Base-by-base conservation (phyloP, 2,888 invertebrate species). In the Drosophila ochracea region DNA sequence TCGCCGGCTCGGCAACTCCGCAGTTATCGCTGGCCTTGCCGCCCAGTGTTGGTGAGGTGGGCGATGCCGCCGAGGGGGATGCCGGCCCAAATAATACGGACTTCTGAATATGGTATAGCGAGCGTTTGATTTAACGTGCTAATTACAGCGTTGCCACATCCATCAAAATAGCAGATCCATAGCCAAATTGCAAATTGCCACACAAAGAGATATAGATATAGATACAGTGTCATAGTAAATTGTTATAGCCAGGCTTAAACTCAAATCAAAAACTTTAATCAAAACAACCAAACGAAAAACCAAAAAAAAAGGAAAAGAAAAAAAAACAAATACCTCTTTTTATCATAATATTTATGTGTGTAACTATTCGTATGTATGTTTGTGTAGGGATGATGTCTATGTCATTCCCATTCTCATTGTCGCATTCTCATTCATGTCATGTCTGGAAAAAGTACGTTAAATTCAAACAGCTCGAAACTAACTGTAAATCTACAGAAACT, bases 41-140 rank as follows among this genome's bases (percentile, higher is more conserved):
- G 73, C 84, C 89, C 33, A 83, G 89, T 37, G 82, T 91, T 47
- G 89, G 83, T 35, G 90, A 91, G 69, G 80, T 83, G 76, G 92
- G 88, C 49, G 92, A 93, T 66, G 89, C 88, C 62, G 91, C 90
- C 67, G 91, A 92, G 76, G 86, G 91, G 73, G 93, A 93, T 78
- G 91, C 91, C 69, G 89, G 92, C 66, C 87, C 92, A 76, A 94
- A 94, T 80, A 93, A 94, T 82, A 94, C 94, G 91, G 95, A 95
- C 94, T 95, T 95, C 94, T 95, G 95, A 95, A 95, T 95, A 94
- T 95, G 95, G 95, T 95, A 95, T 94, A 95, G 95, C 94, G 95
- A 95, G 95, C 95, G 95, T 94, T 95, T 95, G 94, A 95, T 95
- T 94, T 95, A 95, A 94, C 93, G 93, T 94, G 93, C 92, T 93